These are phyloP conservation scores for Bovichtus variegatus DNA, from an alignment of 2,797 vertebrate genomes.

Conservation along the genomic window DNA sequence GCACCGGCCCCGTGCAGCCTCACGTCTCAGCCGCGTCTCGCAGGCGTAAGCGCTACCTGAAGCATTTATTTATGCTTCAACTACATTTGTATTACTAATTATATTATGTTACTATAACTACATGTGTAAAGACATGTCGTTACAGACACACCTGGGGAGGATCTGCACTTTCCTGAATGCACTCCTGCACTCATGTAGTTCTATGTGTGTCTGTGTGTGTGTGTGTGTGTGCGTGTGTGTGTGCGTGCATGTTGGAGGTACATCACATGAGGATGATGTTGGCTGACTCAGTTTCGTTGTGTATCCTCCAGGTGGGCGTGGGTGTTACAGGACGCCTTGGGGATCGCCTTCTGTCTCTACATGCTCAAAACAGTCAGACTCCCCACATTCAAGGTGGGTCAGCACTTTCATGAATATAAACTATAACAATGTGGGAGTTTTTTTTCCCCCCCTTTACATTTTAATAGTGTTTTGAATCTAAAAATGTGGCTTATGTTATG, in stretches of 20 bases:
- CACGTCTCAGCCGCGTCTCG: too few relatives aligned
- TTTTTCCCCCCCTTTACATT: background rate
- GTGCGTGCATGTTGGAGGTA: background rate
- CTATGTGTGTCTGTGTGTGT: too few relatives aligned
- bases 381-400: constrained; percentile 94
- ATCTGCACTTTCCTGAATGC: too few relatives aligned
- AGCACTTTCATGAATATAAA: background rate
- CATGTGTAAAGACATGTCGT: too few relatives aligned
- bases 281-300: constrained; percentile 30
- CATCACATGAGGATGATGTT: background rate
- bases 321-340: constrained; percentile 94
- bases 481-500: background rate
- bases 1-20: too few relatives aligned
- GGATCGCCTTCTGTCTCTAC: constrained; percentile 96
- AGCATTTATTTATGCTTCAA: too few relatives aligned
- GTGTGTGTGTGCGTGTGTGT: too few relatives aligned
- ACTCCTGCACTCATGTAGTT: too few relatives aligned
- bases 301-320: constrained; percentile 92
- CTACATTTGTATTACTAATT: too few relatives aligned
- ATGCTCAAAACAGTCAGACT: constrained; percentile 96
- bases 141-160: too few relatives aligned
- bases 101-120: too few relatives aligned
- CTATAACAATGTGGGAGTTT: background rate
- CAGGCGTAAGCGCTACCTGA: too few relatives aligned
- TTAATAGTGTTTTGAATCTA: background rate